phyloP scores from a whole-genome alignment of 2,888 invertebrate species.

The Nymphalis c-album region DNA sequence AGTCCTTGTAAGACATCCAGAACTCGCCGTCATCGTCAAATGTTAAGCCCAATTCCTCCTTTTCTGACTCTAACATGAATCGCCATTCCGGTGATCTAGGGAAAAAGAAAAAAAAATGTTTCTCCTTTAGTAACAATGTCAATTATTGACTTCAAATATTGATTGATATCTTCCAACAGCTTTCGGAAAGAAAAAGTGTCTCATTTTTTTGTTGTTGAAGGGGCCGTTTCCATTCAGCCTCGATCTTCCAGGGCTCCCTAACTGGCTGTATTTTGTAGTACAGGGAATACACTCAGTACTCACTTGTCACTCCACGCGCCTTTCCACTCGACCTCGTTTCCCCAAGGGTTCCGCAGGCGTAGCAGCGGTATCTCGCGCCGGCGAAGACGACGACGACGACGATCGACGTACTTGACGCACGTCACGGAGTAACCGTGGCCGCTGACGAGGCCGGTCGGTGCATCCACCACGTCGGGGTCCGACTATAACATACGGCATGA shows the following conservation, averaged over 20 bases:
- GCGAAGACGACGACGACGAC: slow-evolving; percentile 88
- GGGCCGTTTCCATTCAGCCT: slow-evolving; percentile 94
- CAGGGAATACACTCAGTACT: slow-evolving; percentile 50
- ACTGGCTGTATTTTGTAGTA: slow-evolving; percentile 79
- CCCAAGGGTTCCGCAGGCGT: slow-evolving; percentile 96
- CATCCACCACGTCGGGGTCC: slow-evolving; percentile 90
- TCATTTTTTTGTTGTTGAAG: slow-evolving; percentile 92
- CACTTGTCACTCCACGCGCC: slow-evolving; percentile 96
- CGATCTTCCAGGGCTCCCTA: no score
- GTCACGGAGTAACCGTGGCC: slow-evolving; percentile 98
- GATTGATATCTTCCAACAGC: no score
- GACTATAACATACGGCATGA: slow-evolving; percentile 76
- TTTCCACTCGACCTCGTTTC: slow-evolving; percentile 97
- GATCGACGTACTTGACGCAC: slow-evolving; percentile 88
- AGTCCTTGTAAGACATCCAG: slow-evolving; percentile 98
- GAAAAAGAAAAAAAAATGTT: slow-evolving; percentile 21
- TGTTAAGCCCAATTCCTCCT: slow-evolving; percentile 91
- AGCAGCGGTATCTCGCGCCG: slow-evolving; percentile 90
- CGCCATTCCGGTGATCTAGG: slow-evolving; percentile 94
- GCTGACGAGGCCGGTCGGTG: slow-evolving; percentile 89
- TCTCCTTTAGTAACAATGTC: no score
- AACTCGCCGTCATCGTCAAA: slow-evolving; percentile 98
- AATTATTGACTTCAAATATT: no score
- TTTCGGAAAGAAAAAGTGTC: no score
- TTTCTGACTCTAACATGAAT: slow-evolving; percentile 91